Conservation (phyloP, 2,888 invertebrate genomes). For the Aporophyla lueneburgensis region DNA sequence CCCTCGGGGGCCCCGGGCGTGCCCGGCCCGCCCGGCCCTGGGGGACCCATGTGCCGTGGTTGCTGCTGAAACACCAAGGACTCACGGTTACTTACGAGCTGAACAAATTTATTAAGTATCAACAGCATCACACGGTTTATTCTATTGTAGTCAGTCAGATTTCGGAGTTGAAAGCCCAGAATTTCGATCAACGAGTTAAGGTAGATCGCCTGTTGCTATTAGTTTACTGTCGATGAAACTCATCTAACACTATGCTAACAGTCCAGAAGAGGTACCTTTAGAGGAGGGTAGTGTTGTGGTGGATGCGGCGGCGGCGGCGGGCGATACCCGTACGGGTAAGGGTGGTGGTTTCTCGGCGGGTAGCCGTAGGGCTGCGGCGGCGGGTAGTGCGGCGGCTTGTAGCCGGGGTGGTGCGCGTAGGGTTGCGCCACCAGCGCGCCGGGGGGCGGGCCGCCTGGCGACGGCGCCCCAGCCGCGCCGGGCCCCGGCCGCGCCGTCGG, state of each 20-base stretch:
- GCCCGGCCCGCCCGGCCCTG: conserved; percentile 80
- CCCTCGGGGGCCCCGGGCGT: conserved; percentile 83
- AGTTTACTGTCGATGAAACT: neutral
- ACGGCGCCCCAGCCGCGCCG: conserved; percentile 77
- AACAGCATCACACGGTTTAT: neutral
- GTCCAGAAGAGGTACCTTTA: conserved; percentile 77
- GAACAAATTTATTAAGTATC: neutral
- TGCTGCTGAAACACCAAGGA: conserved; percentile 82
- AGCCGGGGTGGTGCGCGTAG: conserved; percentile 83
- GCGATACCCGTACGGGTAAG: conserved; percentile 87
- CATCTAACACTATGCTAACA: conserved; percentile 3
- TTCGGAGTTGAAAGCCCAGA: neutral
- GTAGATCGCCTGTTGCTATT: neutral
- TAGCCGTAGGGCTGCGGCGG: conserved; percentile 87
- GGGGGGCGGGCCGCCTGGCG: conserved; percentile 82
- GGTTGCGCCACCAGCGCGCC: conserved; percentile 86
- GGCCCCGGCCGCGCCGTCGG: conserved; percentile 79
- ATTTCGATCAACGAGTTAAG: neutral
- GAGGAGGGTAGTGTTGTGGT: conserved; percentile 85
- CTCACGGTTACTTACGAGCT: conserved; percentile 15
- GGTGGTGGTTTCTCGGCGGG: conserved; percentile 88
- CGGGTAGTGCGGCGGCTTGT: conserved; percentile 88
- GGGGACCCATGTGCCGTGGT: conserved; percentile 90
- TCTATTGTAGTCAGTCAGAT: neutral
- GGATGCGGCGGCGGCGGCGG: conserved; percentile 87